Percentiles rank a stretch among this genome's conserved stretches.
Conservation (phyloP, 2,113 vertebrate species). For the Camarhynchus parvulus region DNA sequence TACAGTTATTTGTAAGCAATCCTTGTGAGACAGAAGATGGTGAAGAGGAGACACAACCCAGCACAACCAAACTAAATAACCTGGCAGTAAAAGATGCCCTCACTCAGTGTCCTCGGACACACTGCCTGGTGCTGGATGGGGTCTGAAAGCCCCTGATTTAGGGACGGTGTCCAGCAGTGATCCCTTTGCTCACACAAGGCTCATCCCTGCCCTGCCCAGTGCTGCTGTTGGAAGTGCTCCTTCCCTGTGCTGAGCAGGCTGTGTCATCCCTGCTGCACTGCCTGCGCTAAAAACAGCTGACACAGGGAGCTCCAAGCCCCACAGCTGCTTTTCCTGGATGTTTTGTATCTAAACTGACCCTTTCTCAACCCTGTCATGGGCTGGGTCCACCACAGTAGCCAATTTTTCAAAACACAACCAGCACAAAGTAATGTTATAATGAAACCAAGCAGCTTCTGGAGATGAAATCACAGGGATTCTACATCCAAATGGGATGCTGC, state of each 20-base stretch:
- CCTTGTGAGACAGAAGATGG: not conserved
- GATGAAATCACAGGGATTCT: not conserved
- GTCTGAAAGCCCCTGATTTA: not conserved
- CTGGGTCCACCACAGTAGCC: not conserved
- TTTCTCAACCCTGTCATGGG: not conserved
- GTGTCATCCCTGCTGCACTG: not conserved
- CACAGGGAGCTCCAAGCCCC: not conserved
- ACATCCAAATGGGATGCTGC: not conserved
- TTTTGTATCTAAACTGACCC: not conserved
- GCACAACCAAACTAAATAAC: not conserved
- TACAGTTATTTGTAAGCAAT: not conserved
- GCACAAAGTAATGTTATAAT: not conserved
- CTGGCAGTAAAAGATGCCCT: not conserved
- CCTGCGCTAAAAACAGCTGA: not conserved
- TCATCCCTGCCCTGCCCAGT: not conserved
- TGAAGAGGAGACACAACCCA: not conserved
- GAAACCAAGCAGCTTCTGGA: conserved; percentile 16
- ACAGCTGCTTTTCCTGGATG: not conserved
- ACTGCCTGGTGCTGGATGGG: not conserved
- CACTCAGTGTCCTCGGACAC: not conserved
- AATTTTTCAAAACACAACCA: not conserved
- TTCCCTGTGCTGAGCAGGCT: not conserved
- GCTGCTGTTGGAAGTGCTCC: not conserved
- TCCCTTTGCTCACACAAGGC: not conserved
- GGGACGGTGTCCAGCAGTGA: not conserved